Conservation (phyloP, 2,888 invertebrate species). For the Mimas tiliae region DNA sequence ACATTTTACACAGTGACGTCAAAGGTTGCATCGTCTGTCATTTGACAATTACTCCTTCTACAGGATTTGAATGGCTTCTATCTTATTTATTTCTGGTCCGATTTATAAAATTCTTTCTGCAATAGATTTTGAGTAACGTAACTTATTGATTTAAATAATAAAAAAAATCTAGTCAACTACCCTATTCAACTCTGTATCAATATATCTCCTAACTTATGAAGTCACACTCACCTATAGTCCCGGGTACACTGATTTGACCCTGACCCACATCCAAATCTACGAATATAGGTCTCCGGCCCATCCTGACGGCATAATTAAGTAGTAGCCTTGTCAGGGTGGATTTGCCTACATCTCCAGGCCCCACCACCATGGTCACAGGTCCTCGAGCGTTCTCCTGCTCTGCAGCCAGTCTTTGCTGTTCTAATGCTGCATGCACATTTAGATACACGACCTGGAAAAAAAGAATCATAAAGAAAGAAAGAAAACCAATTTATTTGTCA, state of each 20-base stretch:
- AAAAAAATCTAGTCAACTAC: too few relatives aligned
- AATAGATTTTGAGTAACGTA: too few relatives aligned
- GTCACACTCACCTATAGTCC: constrained; percentile 89
- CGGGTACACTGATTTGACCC: constrained; percentile 95
- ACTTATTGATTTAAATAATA: too few relatives aligned
- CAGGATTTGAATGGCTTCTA: too few relatives aligned
- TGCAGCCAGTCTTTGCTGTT: constrained; percentile 93
- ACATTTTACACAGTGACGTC: too few relatives aligned
- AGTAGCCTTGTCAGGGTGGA: constrained; percentile 95
- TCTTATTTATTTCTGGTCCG: too few relatives aligned
- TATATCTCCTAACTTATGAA: too few relatives aligned
- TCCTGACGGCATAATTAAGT: constrained; percentile 97
- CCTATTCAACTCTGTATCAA: too few relatives aligned
- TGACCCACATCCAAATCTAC: constrained; percentile 99
- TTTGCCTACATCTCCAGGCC: constrained; percentile 98
- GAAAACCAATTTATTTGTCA: too few relatives aligned
- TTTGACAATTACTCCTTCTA: too few relatives aligned
- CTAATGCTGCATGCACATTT: constrained; percentile 97
- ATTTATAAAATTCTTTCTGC: too few relatives aligned
- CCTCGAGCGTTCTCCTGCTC: constrained; percentile 90
- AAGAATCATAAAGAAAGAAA: neutral
- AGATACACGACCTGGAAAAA: constrained; percentile 89
- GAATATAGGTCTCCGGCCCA: constrained; percentile 94
- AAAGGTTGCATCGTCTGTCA: too few relatives aligned
- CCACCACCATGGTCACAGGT: constrained; percentile 95